Percentiles rank a stretch among this genome's conserved stretches.
Evolutionary conservation across 2,113 vertebrate species (phyloP).

Genomic region (Sprattus sprattus): DNA sequence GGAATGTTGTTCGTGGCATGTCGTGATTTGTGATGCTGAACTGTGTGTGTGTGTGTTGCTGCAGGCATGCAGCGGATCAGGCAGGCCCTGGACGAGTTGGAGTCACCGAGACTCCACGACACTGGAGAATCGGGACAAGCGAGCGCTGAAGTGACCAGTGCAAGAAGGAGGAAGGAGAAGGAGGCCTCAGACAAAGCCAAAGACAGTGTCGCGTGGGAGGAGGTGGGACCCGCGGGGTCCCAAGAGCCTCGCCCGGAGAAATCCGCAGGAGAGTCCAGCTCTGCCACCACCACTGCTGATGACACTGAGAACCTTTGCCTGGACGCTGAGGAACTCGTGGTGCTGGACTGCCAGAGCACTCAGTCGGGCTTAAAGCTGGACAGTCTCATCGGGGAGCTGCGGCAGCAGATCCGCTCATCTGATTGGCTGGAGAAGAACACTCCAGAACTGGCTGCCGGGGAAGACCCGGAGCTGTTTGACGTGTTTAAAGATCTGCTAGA

Average conservation of each 20-base stretch:
- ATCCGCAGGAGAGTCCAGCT: constrained; percentile 53
- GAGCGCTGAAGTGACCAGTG: not conserved
- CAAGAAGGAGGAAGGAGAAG: constrained; percentile 56
- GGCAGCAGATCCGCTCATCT: constrained; percentile 77
- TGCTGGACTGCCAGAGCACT: constrained; percentile 64
- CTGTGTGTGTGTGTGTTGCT: constrained; percentile 26
- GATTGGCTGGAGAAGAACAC: constrained; percentile 83
- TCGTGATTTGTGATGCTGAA: not conserved
- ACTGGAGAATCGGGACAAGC: constrained; percentile 22
- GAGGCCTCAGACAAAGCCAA: constrained; percentile 51
- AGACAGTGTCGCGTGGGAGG: not conserved
- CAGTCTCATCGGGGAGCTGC: constrained; percentile 75
- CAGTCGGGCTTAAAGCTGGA: constrained; percentile 63
- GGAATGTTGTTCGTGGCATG: not conserved
- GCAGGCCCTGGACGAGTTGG: constrained; percentile 74
- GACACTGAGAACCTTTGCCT: constrained; percentile 45
- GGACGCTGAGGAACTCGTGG: constrained; percentile 66
- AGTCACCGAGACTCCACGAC: constrained; percentile 47
- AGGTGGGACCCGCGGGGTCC: constrained; percentile 38
- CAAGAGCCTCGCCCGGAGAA: no score
- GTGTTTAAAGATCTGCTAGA: constrained; percentile 80
- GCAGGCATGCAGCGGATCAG: constrained; percentile 84
- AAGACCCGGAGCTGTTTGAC: constrained; percentile 80
- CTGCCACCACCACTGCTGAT: constrained; percentile 58
- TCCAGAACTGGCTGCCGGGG: constrained; percentile 75